Base-by-base conservation (phyloP, 2,113 vertebrate genomes). In the Phalacrocorax pelagicus region DNA sequence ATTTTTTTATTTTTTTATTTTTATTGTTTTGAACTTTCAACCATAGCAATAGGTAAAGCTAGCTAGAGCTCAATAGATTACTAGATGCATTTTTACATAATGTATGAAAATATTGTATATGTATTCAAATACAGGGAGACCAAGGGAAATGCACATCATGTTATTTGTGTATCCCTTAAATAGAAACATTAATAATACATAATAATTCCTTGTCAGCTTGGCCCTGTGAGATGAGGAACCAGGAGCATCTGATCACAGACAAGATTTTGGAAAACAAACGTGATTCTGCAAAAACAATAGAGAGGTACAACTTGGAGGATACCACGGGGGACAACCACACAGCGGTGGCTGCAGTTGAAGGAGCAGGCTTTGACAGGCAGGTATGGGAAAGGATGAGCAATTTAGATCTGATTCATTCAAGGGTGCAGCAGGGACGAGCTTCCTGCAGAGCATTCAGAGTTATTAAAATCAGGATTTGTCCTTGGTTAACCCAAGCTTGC, bases 381-480 rank as follows among this genome's bases (percentile, higher is more conserved):
- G 20, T 66, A 17, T 58, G 46, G 51, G 20, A 88, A 75, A 81
- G 42, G 77, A 92, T 88, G 26, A 81, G n/a, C 16, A 62, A 86
- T 80, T 81, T 78, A 74, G 46, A 81, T 51, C 29, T 67, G 51
- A 83, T 78, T 88, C 80, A 78, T 70, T 91, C 75, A 91, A 92
- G 71, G 34, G 21, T 94, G 49, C 59, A 92, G 19, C 11, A 66
- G 30, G 22, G 24, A 88, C 13, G 3, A 81, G 46, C 22, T 86
- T 73, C 46, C 24, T 58, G 63, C 40, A 58, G 27, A 88, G 29
- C 12, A 52, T 44, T 84, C 67, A 73, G 30, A 72, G 62, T 44
- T 81, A 81, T 17, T 84, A 86, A 93, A 92, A 51, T 77, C 21
- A 74, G 18, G 15, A 71, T 91, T 84, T 96, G 32, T 91, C 61